Conservation (phyloP, 2,797 vertebrate species). For the Sebastes iracundus region DNA sequence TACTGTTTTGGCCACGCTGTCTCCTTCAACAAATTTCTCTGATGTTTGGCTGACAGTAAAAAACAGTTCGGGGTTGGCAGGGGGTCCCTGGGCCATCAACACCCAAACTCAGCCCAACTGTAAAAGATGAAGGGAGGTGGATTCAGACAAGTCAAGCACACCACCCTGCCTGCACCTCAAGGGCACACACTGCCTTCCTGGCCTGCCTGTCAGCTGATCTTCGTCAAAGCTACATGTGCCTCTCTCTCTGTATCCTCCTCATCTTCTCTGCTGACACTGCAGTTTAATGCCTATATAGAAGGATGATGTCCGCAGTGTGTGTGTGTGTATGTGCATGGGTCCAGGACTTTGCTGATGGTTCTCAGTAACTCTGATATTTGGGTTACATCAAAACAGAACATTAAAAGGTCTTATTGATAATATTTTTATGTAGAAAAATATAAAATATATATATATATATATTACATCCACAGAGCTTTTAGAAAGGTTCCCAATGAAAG, state of each 20-base stretch:
- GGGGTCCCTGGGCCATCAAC: conserved; percentile 59
- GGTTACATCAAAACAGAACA: background rate
- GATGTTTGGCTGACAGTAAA: conserved; percentile 64
- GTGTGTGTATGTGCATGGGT: background rate
- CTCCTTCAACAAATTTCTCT: conserved; percentile 54
- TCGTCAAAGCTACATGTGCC: conserved; percentile 53
- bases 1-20: conserved; percentile 42
- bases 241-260: conserved; percentile 49
- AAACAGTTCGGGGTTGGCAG: conserved; percentile 47
- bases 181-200: conserved; percentile 52
- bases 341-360: background rate
- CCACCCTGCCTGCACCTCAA: conserved; percentile 60
- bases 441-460: no score
- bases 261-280: conserved; percentile 65
- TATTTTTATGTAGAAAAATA: no score
- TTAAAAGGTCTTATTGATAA: no score
- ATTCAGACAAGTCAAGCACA: conserved; percentile 54
- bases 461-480: no score
- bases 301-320: conserved; percentile 19
- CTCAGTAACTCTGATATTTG: conserved; percentile 2
- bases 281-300: conserved; percentile 44
- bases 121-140: conserved; percentile 66
- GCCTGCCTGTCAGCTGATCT: conserved; percentile 66
- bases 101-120: conserved; percentile 58
- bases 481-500: no score